phyloP scores from a whole-genome alignment of 2,797 vertebrate genomes.

The Clamator glandarius region DNA sequence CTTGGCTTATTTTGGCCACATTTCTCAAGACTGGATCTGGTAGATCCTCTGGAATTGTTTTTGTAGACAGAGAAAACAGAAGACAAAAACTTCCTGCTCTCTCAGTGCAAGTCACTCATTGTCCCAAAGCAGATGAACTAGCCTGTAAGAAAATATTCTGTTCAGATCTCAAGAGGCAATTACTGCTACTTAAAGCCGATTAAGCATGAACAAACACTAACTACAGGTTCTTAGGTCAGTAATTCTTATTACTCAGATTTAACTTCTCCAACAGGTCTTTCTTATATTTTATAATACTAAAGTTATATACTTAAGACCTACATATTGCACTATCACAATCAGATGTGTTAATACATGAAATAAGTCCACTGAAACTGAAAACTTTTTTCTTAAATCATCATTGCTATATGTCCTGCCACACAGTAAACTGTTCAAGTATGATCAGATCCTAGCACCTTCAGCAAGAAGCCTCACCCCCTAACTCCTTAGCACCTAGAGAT shows the following conservation, averaged over 20 bases:
- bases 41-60: background rate
- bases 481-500: background rate
- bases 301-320: background rate
- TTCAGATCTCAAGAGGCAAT: constrained; percentile 23
- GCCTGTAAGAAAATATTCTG: background rate
- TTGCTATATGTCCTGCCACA: background rate
- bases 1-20: background rate
- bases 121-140: background rate
- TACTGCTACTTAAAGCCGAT: constrained; percentile 26
- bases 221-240: constrained; percentile 4
- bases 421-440: accelerated
- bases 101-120: background rate
- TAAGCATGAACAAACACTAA: constrained; percentile 35
- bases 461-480: background rate
- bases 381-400: background rate
- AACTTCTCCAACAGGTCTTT: constrained; percentile 41
- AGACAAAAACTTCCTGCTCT: constrained; percentile 15
- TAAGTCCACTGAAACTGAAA: background rate
- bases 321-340: background rate
- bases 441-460: background rate
- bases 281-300: constrained; percentile 16
- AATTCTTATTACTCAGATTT: constrained; percentile 46
- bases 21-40: background rate
- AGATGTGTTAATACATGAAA: too few species aligned
- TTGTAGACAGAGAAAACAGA: constrained; percentile 16